phyloP scores from a whole-genome alignment of 2,113 vertebrate species.

The Falcunculus frontatus region DNA sequence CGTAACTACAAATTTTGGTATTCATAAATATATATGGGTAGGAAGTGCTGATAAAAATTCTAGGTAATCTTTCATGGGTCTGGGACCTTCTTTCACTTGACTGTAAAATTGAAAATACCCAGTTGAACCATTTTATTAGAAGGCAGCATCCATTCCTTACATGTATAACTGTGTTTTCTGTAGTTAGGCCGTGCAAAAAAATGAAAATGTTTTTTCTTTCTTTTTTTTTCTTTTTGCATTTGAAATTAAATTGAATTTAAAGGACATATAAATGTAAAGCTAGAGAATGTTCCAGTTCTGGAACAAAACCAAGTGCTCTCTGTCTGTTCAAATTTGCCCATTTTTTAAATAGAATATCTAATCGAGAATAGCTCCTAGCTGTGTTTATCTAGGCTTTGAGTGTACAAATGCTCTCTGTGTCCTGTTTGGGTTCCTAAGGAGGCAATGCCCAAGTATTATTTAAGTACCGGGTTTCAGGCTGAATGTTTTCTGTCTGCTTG shows the following conservation, averaged over 20 bases:
- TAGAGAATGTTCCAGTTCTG: background rate
- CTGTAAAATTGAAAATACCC: background rate
- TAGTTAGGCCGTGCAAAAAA: background rate
- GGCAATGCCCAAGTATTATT: background rate
- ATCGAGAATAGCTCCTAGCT: background rate
- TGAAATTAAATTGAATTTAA: background rate
- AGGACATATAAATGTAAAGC: background rate
- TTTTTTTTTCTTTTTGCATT: background rate
- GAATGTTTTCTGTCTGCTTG: constrained; percentile 6
- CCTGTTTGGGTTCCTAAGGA: background rate
- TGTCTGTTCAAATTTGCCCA: background rate
- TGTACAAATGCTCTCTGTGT: background rate
- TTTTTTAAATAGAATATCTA: background rate
- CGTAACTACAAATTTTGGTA: background rate
- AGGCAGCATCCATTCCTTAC: background rate
- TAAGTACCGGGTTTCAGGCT: constrained; percentile 4
- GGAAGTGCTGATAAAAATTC: background rate
- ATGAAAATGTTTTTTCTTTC: background rate
- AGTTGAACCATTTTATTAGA: background rate
- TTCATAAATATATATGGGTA: background rate
- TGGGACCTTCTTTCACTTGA: background rate
- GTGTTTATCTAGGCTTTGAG: background rate
- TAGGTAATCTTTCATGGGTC: background rate
- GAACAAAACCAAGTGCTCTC: background rate
- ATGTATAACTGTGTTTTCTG: background rate